These are phyloP conservation scores for Drosophila subobscura DNA, from an alignment of 1,140 invertebrate genomes.

Conservation along the genomic window DNA sequence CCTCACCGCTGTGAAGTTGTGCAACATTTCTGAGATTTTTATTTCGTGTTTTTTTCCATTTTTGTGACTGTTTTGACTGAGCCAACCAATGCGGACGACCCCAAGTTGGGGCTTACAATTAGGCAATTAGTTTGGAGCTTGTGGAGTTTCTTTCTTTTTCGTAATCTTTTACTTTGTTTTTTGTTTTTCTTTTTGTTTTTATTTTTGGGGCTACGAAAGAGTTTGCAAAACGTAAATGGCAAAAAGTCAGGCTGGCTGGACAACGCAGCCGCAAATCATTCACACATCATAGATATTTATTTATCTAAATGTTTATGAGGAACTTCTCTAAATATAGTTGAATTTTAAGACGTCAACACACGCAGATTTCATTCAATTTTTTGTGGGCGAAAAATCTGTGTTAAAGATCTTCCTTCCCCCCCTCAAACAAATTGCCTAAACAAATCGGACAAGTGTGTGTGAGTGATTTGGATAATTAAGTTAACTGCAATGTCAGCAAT, in stretches of 20 bases:
- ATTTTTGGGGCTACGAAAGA: conserved; percentile 42
- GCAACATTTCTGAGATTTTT: conserved; percentile 34
- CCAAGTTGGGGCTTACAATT: conserved; percentile 63
- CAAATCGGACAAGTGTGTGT: conserved; percentile 31
- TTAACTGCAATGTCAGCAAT: conserved; percentile 57
- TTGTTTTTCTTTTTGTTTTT: conserved; percentile 32
- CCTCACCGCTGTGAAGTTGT: conserved; percentile 23
- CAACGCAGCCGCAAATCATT: conserved; percentile 25
- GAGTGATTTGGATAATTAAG: conserved; percentile 60
- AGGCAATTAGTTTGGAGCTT: conserved; percentile 51
- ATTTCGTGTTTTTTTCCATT: no score
- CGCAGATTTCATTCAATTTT: conserved; percentile 7
- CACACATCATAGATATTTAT: conserved; percentile 1
- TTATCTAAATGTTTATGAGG: conserved; percentile 5
- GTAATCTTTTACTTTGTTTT: conserved; percentile 22
- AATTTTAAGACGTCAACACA: conserved; percentile 19
- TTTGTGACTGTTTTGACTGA: conserved; percentile 5
- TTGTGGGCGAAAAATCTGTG: neutral
- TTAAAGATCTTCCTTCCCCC: conserved; percentile 4
- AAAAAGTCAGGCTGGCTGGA: conserved; percentile 15
- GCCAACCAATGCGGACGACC: conserved; percentile 37
- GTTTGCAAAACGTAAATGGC: conserved; percentile 35
- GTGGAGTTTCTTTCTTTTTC: conserved; percentile 26
- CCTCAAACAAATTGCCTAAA: conserved; percentile 17
- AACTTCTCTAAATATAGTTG: conserved; percentile 23